These are phyloP conservation scores for Xenus cinereus DNA, from an alignment of 2,113 vertebrate genomes.

Conservation along the genomic window DNA sequence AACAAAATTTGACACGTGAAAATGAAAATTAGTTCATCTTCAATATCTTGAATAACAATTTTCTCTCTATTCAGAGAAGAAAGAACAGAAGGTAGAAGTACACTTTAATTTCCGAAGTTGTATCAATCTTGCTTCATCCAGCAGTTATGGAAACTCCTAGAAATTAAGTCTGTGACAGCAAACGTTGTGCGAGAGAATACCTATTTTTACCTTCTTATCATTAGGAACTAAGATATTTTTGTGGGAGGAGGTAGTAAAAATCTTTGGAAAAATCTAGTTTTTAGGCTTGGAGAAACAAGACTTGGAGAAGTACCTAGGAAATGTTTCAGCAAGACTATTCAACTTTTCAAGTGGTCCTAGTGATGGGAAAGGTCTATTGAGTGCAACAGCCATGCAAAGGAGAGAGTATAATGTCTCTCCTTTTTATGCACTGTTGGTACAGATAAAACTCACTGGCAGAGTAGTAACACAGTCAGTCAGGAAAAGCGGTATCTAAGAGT, in stretches of 20 bases:
- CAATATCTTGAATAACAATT: background rate
- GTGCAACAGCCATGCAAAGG: background rate
- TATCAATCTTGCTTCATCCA: background rate
- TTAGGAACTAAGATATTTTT: background rate
- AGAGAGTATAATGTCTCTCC: fast-evolving
- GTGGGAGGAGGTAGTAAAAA: background rate
- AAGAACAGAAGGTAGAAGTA: background rate
- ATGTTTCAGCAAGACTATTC: background rate
- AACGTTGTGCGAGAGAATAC: background rate
- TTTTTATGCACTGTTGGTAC: background rate
- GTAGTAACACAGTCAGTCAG: background rate
- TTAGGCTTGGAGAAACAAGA: background rate
- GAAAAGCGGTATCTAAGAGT: background rate
- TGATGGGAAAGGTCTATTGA: background rate
- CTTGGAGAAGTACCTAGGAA: background rate
- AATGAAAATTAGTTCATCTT: background rate
- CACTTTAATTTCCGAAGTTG: background rate
- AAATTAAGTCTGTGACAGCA: background rate
- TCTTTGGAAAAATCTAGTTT: background rate
- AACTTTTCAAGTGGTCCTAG: background rate
- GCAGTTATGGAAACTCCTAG: background rate
- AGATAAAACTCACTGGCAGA: background rate
- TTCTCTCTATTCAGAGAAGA: background rate
- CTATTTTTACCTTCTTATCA: background rate
- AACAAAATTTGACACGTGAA: background rate